Evolutionary conservation across 53 echinoderm and acorn worm genomes (phyloP).

Genomic region (Henricia sp.): DNA sequence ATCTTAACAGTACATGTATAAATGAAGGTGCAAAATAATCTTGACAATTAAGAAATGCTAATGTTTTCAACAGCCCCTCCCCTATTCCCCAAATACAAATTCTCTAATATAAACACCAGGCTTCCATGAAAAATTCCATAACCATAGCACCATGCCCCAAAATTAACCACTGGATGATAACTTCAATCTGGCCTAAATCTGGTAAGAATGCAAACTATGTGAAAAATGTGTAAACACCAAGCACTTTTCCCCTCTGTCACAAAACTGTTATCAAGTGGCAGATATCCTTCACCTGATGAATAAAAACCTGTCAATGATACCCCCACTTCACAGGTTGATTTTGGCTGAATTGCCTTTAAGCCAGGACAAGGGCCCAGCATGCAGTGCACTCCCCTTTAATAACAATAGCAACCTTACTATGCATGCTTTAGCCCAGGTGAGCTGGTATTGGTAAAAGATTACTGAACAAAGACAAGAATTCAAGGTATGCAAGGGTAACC

Average conservation of each 20-base stretch:
- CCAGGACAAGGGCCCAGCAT: neutral
- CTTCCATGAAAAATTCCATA: no score
- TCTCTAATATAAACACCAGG: no score
- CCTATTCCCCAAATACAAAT: no score
- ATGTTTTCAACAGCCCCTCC: no score
- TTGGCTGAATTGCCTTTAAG: neutral
- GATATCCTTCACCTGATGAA: conserved; percentile 1
- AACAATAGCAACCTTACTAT: conserved; percentile 35
- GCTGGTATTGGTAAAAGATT: neutral
- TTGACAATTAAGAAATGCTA: no score
- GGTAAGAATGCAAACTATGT: conserved; percentile 2
- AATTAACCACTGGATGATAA: neutral
- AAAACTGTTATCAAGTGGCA: neutral
- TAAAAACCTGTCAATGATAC: neutral
- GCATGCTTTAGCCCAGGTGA: conserved; percentile 41
- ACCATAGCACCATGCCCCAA: no score
- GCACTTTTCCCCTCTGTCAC: neutral
- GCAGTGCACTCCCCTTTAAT: conserved; percentile 3
- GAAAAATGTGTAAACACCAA: conserved; percentile 8
- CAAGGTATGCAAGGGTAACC: conserved; percentile 26
- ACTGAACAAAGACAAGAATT: conserved; percentile 13
- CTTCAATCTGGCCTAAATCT: neutral
- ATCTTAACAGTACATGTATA: no score
- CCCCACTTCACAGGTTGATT: neutral
- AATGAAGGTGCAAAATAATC: no score